These are phyloP conservation scores for Cosmia pyralina DNA, from an alignment of 2,888 invertebrate species.

Conservation along the genomic window DNA sequence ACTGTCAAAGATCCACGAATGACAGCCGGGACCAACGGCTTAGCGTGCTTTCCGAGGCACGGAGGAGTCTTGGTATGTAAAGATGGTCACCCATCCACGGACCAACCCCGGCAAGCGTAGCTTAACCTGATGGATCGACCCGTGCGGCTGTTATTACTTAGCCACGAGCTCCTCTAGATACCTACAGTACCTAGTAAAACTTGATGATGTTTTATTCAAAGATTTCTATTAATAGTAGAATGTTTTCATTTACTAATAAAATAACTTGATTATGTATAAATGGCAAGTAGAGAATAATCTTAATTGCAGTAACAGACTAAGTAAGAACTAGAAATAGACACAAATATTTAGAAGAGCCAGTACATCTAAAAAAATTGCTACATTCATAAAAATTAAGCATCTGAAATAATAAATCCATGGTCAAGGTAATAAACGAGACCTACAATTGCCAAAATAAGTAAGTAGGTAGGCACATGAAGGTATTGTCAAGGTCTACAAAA, in stretches of 20 bases:
- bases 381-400: background rate
- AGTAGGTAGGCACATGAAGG: slow-evolving; percentile 12
- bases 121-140: too few species aligned
- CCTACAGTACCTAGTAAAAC: too few species aligned
- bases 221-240: background rate
- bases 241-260: background rate
- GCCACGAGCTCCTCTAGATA: too few species aligned
- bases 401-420: slow-evolving; percentile 25
- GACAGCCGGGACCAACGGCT: too few species aligned
- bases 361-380: slow-evolving; percentile 12
- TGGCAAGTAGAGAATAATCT: background rate
- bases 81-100: too few species aligned
- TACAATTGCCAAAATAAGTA: slow-evolving; percentile 11
- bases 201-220: background rate
- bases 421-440: slow-evolving; percentile 25
- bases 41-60: too few species aligned
- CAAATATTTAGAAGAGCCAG: background rate
- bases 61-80: too few species aligned
- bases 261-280: background rate
- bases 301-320: background rate
- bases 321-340: background rate
- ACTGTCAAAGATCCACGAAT: too few species aligned
- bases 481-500: slow-evolving; percentile 27
- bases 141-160: too few species aligned
- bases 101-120: too few species aligned